These are phyloP conservation scores for Laterallus jamaicensis DNA, from an alignment of 2,113 vertebrate species.

Conservation along the genomic window DNA sequence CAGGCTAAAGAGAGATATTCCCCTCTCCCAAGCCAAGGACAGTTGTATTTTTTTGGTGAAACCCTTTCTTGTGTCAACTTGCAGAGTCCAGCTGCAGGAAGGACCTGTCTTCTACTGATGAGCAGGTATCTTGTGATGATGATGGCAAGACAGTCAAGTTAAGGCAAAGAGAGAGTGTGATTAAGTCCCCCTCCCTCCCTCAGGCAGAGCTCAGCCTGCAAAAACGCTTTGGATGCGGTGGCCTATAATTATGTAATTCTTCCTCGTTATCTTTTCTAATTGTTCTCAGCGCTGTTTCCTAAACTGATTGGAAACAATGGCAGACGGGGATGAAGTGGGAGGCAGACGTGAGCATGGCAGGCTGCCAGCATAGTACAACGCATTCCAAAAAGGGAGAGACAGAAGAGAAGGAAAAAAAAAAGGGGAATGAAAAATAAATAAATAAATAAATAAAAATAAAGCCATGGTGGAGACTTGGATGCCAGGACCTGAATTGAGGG, in stretches of 20 bases:
- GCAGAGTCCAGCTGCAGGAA: neutral
- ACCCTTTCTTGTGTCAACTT: neutral
- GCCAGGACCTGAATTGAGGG: neutral
- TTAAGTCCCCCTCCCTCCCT: neutral
- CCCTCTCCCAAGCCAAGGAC: neutral
- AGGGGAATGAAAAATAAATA: too few species aligned
- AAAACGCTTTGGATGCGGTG: slow-evolving; percentile 64
- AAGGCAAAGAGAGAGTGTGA: neutral
- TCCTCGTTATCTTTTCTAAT: slow-evolving; percentile 84
- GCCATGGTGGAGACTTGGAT: neutral
- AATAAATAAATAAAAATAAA: too few species aligned
- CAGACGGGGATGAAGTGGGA: slow-evolving; percentile 75
- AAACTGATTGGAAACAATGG: slow-evolving; percentile 80
- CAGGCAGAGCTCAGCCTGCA: slow-evolving; percentile 40
- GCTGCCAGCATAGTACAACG: slow-evolving; percentile 3
- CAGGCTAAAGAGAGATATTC: neutral
- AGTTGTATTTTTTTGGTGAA: neutral
- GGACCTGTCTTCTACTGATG: neutral
- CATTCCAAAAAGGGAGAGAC: slow-evolving; percentile 12
- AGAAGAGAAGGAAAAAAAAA: neutral
- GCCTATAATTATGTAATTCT: slow-evolving; percentile 84
- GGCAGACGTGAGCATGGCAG: slow-evolving; percentile 61
- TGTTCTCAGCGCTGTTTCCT: slow-evolving; percentile 80
- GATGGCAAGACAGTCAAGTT: neutral
- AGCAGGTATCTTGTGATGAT: neutral